These are phyloP conservation scores for Solea solea DNA, from an alignment of 2,113 vertebrate species.

Conservation along the genomic window DNA sequence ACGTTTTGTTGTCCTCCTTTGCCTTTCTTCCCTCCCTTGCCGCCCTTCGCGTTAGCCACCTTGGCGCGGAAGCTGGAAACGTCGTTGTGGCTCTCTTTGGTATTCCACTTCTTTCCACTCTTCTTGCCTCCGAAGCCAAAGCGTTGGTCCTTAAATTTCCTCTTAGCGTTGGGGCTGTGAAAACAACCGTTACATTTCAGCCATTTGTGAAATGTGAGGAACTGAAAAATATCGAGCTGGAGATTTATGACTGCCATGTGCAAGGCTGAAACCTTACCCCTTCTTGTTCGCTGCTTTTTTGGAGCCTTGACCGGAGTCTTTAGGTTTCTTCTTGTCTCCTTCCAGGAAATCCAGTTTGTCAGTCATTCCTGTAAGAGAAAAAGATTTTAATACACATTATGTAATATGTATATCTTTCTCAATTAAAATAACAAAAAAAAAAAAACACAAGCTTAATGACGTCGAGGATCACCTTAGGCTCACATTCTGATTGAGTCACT, in stretches of 20 bases:
- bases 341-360: slow-evolving; percentile 98
- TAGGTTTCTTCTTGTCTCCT: slow-evolving; percentile 85
- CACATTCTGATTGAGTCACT: too few species aligned
- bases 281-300: slow-evolving; percentile 72
- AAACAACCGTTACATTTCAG: neutral
- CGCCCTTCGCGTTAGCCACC: slow-evolving; percentile 85
- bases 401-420: too few species aligned
- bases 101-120: slow-evolving; percentile 95
- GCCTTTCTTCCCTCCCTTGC: slow-evolving; percentile 71
- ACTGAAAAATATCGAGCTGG: neutral
- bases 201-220: neutral
- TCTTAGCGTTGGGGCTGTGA: slow-evolving; percentile 88
- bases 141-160: slow-evolving; percentile 93
- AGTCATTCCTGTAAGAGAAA: slow-evolving; percentile 86
- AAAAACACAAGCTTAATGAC: too few species aligned
- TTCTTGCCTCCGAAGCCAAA: slow-evolving; percentile 98
- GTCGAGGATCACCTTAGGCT: too few species aligned
- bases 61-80: slow-evolving; percentile 89
- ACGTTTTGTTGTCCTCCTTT: slow-evolving; percentile 77
- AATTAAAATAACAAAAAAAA: too few species aligned
- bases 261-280: slow-evolving; percentile 47
- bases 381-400: neutral
- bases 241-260: neutral
- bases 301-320: slow-evolving; percentile 49
- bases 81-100: slow-evolving; percentile 91